Base-by-base conservation (phyloP, 2,888 invertebrate species). In the Mythimna loreyi region DNA sequence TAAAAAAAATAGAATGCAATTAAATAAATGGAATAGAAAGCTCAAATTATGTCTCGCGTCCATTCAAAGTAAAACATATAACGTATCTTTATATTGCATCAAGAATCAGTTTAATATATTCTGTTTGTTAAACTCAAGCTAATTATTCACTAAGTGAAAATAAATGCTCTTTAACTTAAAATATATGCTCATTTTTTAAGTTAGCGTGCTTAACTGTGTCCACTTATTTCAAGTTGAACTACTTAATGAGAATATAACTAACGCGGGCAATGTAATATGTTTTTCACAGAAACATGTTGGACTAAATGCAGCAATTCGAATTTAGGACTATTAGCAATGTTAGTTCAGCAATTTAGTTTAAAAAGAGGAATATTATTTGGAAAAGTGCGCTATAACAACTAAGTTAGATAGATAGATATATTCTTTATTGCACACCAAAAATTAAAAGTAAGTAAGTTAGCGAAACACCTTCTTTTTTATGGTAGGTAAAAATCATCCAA, bases 181-280 rank as follows among this genome's bases (percentile, higher is more conserved):
- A 36, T 55, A 45, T 21, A 45, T 25, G 40, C 49, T 67, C 28
- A 21, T 75, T 75, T 36, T 36, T 56, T 28, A 40, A 47, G 43
- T 30, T 36, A 36, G 76, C 33, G 43, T 43, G 33, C n/a, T 49
- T 33, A 16, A 16, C 60, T 33, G 47, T 40, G 21, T 60, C 11
- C 30, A 77, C 21, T 60, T 60, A 76, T 60, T 75, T 25, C 11
- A n/a, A 40, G 3, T 67, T 43, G 21, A 8, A 33, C 28, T 49
- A 19, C 43, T 40, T 50, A 69, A 77, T 60, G 30, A 5, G 25
- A 43, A 58, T 75, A 21, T 67, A 75, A 58, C 45, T 45, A 50
- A 50, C 53, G 23, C 16, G 28, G 16, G 21, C 16, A 43, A 58
- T 53, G 45, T 47, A 56, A 56, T 59, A 16, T 40, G 23, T n/a